Evolutionary conservation across 2,113 vertebrate genomes (phyloP), one percentile per base, ranked within the genome.

Genomic region (Aegithalos caudatus): DNA sequence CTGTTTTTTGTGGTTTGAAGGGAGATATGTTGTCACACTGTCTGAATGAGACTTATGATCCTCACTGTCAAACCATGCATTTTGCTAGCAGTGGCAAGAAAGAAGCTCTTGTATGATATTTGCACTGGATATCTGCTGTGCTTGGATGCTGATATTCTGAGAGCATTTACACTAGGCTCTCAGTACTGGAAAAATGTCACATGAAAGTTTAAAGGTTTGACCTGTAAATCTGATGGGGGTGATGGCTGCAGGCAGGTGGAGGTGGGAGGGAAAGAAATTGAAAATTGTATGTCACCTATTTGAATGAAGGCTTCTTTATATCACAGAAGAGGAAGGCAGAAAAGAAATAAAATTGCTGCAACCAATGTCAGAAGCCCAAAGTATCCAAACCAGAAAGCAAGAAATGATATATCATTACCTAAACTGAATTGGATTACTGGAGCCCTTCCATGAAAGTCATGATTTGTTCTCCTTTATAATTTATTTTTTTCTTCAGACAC

Each of bases 401-500:
- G 24, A 92, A 77, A 78, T 42, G 0, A 88, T 86, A 35, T 82
- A 64, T 25, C 28, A 65, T 80, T 95, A 50, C 17, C 12, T 84
- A 86, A 89, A 16, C 2, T 35, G 70, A 70, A 94, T 9, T 70
- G 33, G 28, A 83, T 88, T 89, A 94, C 40, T 65, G 40, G 23
- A 93, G 15, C 21, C 9, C 17, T 93, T 86, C 33, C 25, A n/a
- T 40, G 20, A 88, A 87, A 77, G 44, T 44, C 10, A 73, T 69
- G 47, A 94, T 74, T 60, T 84, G 19, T 58, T 91, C 53, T 78
- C 38, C 38, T 85, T 74, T 90, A 29, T 67, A 92, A 92, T 84
- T 95, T 82, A 74, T 24, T 64, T 65, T 86, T 88, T 85, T 82
- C 29, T 94, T 96, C 79, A 96, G 74, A 81, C 29, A 42, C 12